These are phyloP conservation scores for Apamea crenata DNA, from an alignment of 2,888 invertebrate species.

Conservation along the genomic window DNA sequence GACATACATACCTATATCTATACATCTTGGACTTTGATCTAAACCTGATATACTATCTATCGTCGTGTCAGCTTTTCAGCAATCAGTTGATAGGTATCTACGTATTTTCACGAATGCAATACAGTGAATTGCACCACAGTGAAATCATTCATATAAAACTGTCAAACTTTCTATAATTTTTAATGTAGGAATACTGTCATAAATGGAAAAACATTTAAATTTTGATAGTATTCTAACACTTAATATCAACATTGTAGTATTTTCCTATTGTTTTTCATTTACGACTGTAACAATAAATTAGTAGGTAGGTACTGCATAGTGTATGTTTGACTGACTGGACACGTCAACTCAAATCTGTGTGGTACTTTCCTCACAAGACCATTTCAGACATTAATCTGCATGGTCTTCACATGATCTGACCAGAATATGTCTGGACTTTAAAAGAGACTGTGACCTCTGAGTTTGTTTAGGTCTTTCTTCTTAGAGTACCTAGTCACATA, in stretches of 20 bases:
- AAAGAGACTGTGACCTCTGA: too few relatives aligned
- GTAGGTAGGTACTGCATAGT: background rate
- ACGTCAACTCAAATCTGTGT: too few relatives aligned
- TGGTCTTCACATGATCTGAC: too few relatives aligned
- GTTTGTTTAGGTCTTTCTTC: too few relatives aligned
- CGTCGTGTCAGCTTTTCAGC: conserved; percentile 67
- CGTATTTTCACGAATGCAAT: conserved; percentile 30
- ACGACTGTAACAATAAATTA: background rate
- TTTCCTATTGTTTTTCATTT: background rate
- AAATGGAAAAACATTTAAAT: conserved; percentile 1
- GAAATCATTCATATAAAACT: conserved; percentile 23
- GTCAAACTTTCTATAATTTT: background rate
- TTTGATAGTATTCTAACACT: too few relatives aligned
- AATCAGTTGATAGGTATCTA: conserved; percentile 66
- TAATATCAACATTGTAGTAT: background rate
- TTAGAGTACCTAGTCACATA: too few relatives aligned
- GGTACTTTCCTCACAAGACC: too few relatives aligned
- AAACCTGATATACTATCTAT: conserved; percentile 63
- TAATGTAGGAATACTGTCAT: background rate
- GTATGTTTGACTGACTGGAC: background rate
- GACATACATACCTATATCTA: background rate
- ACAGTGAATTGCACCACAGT: conserved; percentile 31
- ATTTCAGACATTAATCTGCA: too few relatives aligned
- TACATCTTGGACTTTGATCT: conserved; percentile 62
- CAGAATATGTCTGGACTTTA: too few relatives aligned